Evolutionary conservation across 2,113 vertebrate species (phyloP).

Genomic region (Stomatorhinus ivindoensis): DNA sequence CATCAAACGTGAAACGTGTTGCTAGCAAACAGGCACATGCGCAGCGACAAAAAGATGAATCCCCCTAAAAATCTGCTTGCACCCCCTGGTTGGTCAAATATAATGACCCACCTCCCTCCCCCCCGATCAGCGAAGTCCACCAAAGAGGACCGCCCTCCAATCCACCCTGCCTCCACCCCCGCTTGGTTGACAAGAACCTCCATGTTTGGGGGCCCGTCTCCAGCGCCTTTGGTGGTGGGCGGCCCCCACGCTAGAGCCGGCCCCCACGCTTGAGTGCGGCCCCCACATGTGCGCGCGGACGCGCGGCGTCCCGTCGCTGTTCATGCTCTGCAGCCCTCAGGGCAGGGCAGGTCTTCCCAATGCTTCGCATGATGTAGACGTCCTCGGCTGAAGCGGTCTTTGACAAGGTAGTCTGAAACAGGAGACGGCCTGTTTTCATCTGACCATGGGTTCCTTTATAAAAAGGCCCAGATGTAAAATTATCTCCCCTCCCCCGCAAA

Average conservation of each 20-base stretch:
- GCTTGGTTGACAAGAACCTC: neutral
- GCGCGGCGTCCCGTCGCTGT: neutral
- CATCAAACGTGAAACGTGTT: neutral
- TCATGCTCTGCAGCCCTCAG: neutral
- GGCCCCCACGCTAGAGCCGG: too few relatives aligned
- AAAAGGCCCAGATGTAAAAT: conserved; percentile 7
- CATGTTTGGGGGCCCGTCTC: neutral
- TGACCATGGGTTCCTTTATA: neutral
- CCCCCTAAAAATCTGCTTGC: neutral
- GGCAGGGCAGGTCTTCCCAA: neutral
- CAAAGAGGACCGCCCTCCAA: neutral
- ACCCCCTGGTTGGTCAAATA: too few relatives aligned
- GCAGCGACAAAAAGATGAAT: too few relatives aligned
- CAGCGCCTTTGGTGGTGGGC: too few relatives aligned
- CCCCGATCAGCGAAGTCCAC: neutral
- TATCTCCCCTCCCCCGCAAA: neutral
- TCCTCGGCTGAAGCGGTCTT: neutral
- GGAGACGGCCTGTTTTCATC: neutral
- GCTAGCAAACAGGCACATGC: too few relatives aligned
- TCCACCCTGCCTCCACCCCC: neutral
- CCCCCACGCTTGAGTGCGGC: neutral
- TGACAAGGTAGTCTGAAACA: neutral
- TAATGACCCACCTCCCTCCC: too few relatives aligned
- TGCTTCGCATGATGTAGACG: neutral
- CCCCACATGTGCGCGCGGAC: neutral